Base-by-base conservation (phyloP, 1,140 invertebrate genomes). In the Temnothorax curvispinosus region DNA sequence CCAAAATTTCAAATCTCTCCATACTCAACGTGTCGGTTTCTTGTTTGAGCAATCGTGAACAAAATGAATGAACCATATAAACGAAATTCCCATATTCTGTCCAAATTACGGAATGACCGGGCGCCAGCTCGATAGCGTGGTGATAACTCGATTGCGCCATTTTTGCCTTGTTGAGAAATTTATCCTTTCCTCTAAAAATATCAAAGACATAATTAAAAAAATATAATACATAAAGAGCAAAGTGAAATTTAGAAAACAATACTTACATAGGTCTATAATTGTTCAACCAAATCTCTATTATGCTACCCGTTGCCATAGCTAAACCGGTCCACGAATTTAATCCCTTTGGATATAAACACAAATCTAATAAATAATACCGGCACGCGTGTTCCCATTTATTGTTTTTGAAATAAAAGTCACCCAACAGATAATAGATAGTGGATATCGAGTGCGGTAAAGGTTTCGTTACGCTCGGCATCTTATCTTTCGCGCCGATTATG, bases 291-390 rank as follows among this genome's bases (percentile, higher is more conserved):
- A 97, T 97, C 92, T 99, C 98, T 65, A 99, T 96, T 92, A 97
- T 96, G 86, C 97, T 97, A 41, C 96, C 97, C 90, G 97, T 97
- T 3, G 98, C 97, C 82, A 99, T 96, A 0, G 98, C 98, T 93
- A 99, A 96, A 21, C 97, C 97, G 8, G 98, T 98, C 99, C 99
- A 99, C 0, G 99, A 98, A 95, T 99, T 98, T 65, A 99, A 96
- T 65, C 98, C 96, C 67, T 96, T 95, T 9, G 97, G 97, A 94
- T 98, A 98, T 35, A 98, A 95, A 80, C 97, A 97, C 0, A 99
- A 95, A 96, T 99, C 99, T 81, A 97, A 94, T 41, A 97, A 96
- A 93, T 98, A 99, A 95, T 97, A 98, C 89, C 97, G 97, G 7
- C 98, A 96, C 4, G 98, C 97, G 93, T 97, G 97, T 89, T 96